phyloP scores from a whole-genome alignment of 2,113 vertebrate species.

The Suricata suricatta region DNA sequence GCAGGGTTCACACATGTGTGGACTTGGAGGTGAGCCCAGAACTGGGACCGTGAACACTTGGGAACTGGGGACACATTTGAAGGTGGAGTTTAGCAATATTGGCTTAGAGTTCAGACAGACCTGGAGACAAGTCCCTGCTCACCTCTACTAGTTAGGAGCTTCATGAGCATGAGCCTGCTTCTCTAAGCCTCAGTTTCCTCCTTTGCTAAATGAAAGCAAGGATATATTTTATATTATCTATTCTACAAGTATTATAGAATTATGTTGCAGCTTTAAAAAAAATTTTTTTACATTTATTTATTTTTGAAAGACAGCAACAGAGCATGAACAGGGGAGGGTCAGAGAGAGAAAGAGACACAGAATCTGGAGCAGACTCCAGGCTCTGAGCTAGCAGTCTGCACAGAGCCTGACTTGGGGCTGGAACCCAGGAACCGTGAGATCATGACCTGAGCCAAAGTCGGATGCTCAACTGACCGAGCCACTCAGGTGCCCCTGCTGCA shows the following conservation, averaged over 20 bases:
- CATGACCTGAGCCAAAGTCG: no score
- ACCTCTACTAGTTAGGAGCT: no score
- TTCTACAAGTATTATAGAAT: neutral
- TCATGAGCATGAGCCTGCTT: neutral
- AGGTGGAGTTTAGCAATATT: neutral
- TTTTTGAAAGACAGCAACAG: no score
- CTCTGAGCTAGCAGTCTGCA: no score
- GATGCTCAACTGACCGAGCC: no score
- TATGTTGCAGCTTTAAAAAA: neutral
- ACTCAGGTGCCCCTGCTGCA: neutral
- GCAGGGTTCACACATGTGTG: neutral
- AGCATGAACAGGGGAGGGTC: no score
- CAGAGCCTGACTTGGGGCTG: no score
- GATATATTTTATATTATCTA: neutral
- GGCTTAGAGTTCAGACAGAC: neutral
- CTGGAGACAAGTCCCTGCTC: neutral
- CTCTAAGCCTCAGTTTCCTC: neutral
- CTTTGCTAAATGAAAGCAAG: neutral
- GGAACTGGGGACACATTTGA: neutral
- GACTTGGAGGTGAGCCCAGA: neutral
- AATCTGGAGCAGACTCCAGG: no score
- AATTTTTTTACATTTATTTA: no score
- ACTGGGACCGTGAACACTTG: neutral
- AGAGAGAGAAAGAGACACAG: no score
- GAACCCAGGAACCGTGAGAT: no score